Percentiles rank a stretch among this genome's conserved stretches.
phyloP scores from a whole-genome alignment of 2,888 invertebrate species.

The Lysandra coridon region DNA sequence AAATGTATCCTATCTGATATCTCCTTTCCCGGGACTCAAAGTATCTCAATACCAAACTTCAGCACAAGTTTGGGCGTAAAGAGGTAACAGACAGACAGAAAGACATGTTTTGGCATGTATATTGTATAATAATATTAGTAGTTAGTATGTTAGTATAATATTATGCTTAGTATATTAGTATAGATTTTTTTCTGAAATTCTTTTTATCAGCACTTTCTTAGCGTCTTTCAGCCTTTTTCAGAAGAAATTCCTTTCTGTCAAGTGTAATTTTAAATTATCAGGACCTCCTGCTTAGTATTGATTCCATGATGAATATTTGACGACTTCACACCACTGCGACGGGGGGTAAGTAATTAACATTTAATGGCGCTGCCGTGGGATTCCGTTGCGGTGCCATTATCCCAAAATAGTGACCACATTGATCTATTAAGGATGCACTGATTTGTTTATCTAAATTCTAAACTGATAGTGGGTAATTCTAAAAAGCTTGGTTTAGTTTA shows the following conservation, averaged over 20 bases:
- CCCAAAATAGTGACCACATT: not conserved
- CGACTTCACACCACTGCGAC: not conserved
- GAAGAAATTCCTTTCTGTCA: not conserved
- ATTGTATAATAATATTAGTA: too few relatives aligned
- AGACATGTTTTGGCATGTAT: too few relatives aligned
- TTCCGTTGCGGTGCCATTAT: not conserved
- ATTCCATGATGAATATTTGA: conserved; percentile 11
- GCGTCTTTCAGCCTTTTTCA: too few relatives aligned
- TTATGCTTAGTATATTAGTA: too few relatives aligned
- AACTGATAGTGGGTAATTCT: not conserved
- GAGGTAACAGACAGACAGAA: too few relatives aligned
- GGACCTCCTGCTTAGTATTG: not conserved
- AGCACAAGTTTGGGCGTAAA: too few relatives aligned
- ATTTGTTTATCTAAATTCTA: not conserved
- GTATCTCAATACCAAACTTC: too few relatives aligned
- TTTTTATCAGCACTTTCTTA: too few relatives aligned
- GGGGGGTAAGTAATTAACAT: conserved; percentile 34
- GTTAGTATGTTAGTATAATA: too few relatives aligned
- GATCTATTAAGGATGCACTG: not conserved
- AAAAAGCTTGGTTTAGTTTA: not conserved
- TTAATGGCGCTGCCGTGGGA: conserved; percentile 30
- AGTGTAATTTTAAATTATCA: not conserved
- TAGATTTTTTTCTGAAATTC: too few relatives aligned
- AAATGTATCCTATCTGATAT: too few relatives aligned
- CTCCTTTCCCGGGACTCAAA: too few relatives aligned